Base-by-base conservation (phyloP, 2,888 invertebrate genomes). In the Elegia similella region DNA sequence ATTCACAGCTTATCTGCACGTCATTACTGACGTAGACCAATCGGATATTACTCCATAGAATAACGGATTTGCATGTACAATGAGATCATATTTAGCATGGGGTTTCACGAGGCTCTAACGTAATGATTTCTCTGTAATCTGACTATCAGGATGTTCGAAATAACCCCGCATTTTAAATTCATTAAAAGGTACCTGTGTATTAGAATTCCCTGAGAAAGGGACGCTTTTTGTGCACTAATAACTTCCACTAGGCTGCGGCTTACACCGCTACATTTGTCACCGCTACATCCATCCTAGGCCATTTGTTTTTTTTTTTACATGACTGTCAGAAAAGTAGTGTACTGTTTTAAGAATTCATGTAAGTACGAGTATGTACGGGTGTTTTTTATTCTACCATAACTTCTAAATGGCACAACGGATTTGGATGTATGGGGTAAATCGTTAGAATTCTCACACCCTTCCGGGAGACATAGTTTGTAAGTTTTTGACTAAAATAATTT, bases 31-130 rank as follows among this genome's bases (percentile, higher is more conserved):
- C 44, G 44, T 46, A 34, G 52, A 42, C 32, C 42, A 70, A 75
- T 76, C 70, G 76, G 72, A 72, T 68, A 72, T 76, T 72, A 76
- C 69, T 63, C 65, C 70, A 69, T 63, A 72, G 70, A 69, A 72
- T 69, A 57, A 60, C 69, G 67, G 72, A 82, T 86, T 84, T 85
- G 81, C 82, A 84, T 85, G 78, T 65, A 78, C 76, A 84, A 84
- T 83, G 73, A 74, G 64, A 62, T 64, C 54, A 61, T 61, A 65
- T 62, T 68, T 62, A 66, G 56, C 69, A 75, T 68, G 74, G 87
- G 86, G 78, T 81, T 86, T 87, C 86, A 79, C 78, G 16, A 15
- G 62, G 65, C 59, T 63, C 65, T 62, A 63, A 60, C 61, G 57
- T 76, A 73, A 80, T 74, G 65, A 65, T 64, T 85, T 86, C 85